Base-by-base conservation (phyloP, 2,888 invertebrate genomes). In the Opisthograptis luteolata region DNA sequence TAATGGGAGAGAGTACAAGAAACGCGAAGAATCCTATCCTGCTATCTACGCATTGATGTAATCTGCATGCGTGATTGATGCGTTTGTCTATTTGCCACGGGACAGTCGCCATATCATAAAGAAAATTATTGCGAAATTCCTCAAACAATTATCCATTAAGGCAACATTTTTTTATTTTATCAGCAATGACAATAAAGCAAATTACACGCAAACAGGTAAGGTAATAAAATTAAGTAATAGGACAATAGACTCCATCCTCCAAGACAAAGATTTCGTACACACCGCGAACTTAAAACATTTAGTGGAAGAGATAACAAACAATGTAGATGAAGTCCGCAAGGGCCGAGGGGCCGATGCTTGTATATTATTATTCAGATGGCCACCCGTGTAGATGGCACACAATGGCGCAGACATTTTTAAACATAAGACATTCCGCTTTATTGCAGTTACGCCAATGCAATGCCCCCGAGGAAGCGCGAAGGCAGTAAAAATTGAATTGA, bases 381-480 rank as follows among this genome's bases (percentile, higher is more conserved):
- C 56, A 56, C 54, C 53, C 40, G 64, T 62, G 58, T 64, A 65
- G 64, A 65, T 65, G 52, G 55, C 60, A 58, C 58, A 62, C 62
- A 63, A 64, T 63, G 53, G 42, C 42, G 37, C 44, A 60, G 60
- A 61, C 60, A 54, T 62, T 66, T 55, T 52, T 64, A 68, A 64
- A 58, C 46, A 51, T 47, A 46, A 39, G 39, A 44, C 48, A 55
- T 59, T 56, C 51, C 50, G 31, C 61, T 68, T 73, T 69, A 68
- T 64, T 50, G 49, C 55, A 41, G 19, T 45, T 48, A 60, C 49
- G 55, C 50, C 58, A 42, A 58, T 34, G 17, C 32, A n/a, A n/a
- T n/a, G n/a, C 30, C 9, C n/a, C 20, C 10, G 24, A 53, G 62
- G 58, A 62, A 66, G 51, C 25, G 10, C 25, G 20, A 14, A 34